These are phyloP conservation scores for Condylura cristata DNA, from an alignment of 2,113 vertebrate genomes.

Conservation along the genomic window DNA sequence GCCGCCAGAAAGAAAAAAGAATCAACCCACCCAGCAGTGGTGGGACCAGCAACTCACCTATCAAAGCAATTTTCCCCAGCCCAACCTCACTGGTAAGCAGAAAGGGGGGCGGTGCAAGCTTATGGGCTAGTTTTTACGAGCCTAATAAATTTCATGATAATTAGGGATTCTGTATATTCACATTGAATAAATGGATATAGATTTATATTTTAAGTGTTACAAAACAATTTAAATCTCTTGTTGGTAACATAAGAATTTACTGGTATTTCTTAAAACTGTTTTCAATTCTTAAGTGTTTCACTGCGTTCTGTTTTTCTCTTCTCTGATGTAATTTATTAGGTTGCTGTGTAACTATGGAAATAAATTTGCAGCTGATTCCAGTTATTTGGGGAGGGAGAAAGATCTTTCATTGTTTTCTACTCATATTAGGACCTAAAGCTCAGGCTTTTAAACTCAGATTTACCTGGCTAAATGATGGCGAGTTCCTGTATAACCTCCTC, in stretches of 20 bases:
- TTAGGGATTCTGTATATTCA: background rate
- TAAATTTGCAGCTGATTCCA: background rate
- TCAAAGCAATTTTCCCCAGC: slow-evolving; percentile 97
- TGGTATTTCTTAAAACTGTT: background rate
- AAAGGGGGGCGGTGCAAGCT: fast-evolving
- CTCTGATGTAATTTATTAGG: background rate
- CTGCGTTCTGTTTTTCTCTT: background rate
- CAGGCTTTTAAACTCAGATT: background rate
- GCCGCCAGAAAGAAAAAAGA: slow-evolving; percentile 98
- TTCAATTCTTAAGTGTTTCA: background rate
- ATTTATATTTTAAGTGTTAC: background rate
- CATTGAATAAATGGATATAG: background rate
- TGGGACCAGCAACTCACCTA: slow-evolving; percentile 92
- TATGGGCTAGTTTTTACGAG: background rate
- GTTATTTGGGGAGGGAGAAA: background rate
- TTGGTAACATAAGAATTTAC: background rate
- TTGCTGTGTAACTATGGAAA: background rate
- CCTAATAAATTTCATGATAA: background rate
- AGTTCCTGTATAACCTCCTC: background rate
- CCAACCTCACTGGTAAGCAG: slow-evolving; percentile 93
- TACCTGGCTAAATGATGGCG: background rate
- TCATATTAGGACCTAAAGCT: background rate
- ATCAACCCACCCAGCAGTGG: slow-evolving; percentile 98
- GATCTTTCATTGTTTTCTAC: background rate
- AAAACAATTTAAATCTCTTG: background rate